Conservation (phyloP, 2,888 invertebrate genomes). For the Argyresthia albistria region DNA sequence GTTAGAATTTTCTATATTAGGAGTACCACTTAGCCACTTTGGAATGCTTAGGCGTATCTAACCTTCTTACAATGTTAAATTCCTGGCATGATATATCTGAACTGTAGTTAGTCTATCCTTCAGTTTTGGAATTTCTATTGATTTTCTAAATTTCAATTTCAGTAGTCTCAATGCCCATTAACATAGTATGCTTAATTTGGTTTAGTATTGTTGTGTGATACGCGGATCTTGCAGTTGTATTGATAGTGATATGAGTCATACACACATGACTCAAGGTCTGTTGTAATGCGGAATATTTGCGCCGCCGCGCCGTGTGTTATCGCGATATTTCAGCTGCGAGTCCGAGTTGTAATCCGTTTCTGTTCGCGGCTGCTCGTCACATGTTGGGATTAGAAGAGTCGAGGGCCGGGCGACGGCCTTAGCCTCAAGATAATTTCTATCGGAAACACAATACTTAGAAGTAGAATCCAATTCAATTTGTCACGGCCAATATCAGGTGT, state of each 20-base stretch:
- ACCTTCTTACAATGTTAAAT: neutral
- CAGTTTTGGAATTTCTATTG: neutral
- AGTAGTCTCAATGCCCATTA: constrained; percentile 3
- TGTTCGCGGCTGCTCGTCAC: too few relatives aligned
- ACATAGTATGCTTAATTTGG: neutral
- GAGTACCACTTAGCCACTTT: neutral
- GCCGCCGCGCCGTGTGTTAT: constrained; percentile 1
- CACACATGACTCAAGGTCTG: neutral
- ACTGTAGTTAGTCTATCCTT: neutral
- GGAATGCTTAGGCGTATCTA: neutral
- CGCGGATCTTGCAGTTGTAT: neutral
- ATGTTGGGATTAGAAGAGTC: too few relatives aligned
- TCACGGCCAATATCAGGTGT: too few relatives aligned
- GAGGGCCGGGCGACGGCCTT: too few relatives aligned
- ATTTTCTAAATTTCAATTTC: neutral
- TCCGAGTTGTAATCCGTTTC: neutral
- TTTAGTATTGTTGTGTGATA: neutral
- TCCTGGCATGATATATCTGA: neutral
- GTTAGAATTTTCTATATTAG: neutral
- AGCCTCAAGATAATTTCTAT: too few relatives aligned
- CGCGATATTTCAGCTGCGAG: neutral
- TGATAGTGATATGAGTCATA: neutral
- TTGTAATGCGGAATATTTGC: constrained; percentile 1
- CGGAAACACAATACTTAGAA: too few relatives aligned
- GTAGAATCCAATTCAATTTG: too few relatives aligned